Conservation (phyloP, 2,797 vertebrate species). For the Alfaro cultratus region DNA sequence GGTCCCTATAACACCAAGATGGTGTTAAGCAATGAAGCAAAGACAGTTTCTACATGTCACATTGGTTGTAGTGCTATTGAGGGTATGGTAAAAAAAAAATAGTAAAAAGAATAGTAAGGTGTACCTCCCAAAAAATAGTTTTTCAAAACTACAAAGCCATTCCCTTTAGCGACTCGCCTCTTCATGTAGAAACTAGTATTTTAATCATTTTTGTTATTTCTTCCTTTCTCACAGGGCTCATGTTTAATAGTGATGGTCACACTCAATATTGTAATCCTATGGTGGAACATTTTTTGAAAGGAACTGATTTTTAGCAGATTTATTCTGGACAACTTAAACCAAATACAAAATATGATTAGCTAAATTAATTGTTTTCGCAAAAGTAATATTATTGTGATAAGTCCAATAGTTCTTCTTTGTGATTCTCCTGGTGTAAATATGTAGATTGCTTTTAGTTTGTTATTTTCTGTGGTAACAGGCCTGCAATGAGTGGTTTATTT, state of each 20-base stretch:
- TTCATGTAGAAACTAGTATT: background rate
- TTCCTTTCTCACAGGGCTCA: background rate
- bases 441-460: background rate
- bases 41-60: background rate
- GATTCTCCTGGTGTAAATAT: background rate
- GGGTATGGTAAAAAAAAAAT: background rate
- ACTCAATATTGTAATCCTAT: background rate
- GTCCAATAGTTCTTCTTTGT: background rate
- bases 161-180: background rate
- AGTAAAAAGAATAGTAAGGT: too few relatives aligned
- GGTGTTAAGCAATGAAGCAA: slow-evolving; percentile 40
- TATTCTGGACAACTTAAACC: background rate
- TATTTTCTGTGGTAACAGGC: background rate
- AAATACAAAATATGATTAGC: background rate
- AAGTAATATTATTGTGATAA: background rate
- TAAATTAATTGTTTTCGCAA: background rate
- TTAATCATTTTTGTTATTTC: background rate
- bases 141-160: background rate
- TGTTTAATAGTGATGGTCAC: background rate
- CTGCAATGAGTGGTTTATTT: background rate
- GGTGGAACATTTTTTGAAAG: background rate
- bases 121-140: background rate
- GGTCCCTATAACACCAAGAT: slow-evolving; percentile 28
- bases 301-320: background rate
- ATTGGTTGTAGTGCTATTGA: background rate